Evolutionary conservation across 2,113 vertebrate genomes (phyloP).

Genomic region (Grallaria varia): DNA sequence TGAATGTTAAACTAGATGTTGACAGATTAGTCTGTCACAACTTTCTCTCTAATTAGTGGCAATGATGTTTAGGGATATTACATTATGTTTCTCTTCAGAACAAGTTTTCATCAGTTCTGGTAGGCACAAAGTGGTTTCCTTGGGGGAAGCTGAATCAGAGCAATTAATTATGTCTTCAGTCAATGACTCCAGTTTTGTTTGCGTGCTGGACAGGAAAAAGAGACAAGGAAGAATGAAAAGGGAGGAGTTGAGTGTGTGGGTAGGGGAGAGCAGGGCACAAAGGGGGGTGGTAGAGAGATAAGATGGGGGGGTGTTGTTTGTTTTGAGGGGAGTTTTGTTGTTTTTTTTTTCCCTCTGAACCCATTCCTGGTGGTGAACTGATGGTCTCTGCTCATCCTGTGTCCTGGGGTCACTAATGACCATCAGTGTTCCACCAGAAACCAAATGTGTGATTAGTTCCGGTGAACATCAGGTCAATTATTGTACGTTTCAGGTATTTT

Average conservation of each 20-base stretch:
- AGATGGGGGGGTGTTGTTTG: neutral
- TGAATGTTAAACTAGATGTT: neutral
- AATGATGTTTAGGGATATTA: accelerated
- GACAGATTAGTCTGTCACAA: neutral
- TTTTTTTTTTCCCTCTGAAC: neutral
- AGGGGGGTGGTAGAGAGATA: neutral
- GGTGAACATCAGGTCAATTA: neutral
- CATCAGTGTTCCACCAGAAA: neutral
- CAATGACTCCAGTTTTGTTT: neutral
- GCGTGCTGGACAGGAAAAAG: neutral
- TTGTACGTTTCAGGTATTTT: neutral
- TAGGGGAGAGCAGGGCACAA: neutral
- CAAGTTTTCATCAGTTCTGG: neutral
- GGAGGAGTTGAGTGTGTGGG: neutral
- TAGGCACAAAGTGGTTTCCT: neutral
- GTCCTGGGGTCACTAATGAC: neutral
- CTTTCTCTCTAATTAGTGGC: neutral
- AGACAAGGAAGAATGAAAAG: neutral
- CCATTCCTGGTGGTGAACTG: neutral
- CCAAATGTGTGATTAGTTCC: neutral
- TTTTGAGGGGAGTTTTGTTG: neutral
- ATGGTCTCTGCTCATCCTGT: neutral
- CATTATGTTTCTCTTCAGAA: neutral
- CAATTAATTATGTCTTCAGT: neutral
- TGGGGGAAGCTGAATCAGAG: neutral